Conservation (phyloP, 2,888 invertebrate genomes). For the Anthophora plumipes region DNA sequence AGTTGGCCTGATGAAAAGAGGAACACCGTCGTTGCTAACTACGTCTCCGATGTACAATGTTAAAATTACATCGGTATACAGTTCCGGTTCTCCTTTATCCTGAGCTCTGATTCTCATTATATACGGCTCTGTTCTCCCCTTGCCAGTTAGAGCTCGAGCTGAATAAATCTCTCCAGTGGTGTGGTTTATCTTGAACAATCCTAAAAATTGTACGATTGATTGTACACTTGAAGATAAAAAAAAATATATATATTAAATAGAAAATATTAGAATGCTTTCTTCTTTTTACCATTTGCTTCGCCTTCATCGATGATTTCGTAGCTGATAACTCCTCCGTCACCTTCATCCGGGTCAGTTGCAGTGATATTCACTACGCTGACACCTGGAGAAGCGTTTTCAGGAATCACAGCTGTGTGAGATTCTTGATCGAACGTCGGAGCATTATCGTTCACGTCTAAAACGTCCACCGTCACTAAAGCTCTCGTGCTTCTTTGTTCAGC, state of each 20-base stretch:
- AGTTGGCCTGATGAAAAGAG: slow-evolving; percentile 90
- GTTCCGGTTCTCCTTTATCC: slow-evolving; percentile 88
- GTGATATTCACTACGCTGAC: slow-evolving; percentile 89
- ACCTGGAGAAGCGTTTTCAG: slow-evolving; percentile 90
- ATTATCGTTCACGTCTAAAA: slow-evolving; percentile 92
- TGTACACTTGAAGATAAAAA: not conserved
- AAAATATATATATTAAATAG: not conserved
- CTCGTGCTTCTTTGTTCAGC: slow-evolving; percentile 88
- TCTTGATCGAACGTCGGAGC: slow-evolving; percentile 89
- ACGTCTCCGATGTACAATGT: slow-evolving; percentile 91
- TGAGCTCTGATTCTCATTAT: slow-evolving; percentile 88
- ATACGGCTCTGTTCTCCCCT: slow-evolving; percentile 91
- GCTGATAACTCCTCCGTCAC: slow-evolving; percentile 89
- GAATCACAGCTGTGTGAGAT: slow-evolving; percentile 90
- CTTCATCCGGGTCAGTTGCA: slow-evolving; percentile 92
- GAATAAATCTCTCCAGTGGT: slow-evolving; percentile 89
- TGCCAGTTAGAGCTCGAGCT: slow-evolving; percentile 89
- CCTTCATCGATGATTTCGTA: slow-evolving; percentile 91
- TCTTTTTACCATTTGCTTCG: slow-evolving; percentile 89
- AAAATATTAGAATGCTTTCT: slow-evolving; percentile 30
- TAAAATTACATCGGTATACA: slow-evolving; percentile 88
- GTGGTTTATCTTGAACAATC: slow-evolving; percentile 89
- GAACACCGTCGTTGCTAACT: slow-evolving; percentile 92
- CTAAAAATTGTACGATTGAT: slow-evolving; percentile 79
- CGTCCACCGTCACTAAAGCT: slow-evolving; percentile 88